phyloP scores from a whole-genome alignment of 2,113 vertebrate species.

The Leptocoma aspasia region DNA sequence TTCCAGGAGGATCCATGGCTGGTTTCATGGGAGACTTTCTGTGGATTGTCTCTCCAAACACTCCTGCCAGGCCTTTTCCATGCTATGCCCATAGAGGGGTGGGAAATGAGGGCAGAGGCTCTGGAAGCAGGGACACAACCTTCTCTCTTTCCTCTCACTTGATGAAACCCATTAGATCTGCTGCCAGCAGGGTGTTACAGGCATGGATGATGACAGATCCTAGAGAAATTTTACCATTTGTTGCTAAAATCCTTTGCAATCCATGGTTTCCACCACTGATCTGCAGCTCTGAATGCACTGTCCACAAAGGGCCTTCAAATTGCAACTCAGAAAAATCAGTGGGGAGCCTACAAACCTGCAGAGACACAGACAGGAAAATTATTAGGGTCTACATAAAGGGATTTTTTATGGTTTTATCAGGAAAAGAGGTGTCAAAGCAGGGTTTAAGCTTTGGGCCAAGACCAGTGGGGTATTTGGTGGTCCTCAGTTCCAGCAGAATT shows the following conservation, averaged over 20 bases:
- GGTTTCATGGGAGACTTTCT: neutral
- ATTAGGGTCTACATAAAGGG: neutral
- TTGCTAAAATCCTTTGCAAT: neutral
- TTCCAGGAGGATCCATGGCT: neutral
- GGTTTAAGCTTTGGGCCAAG: neutral
- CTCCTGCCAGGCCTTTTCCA: neutral
- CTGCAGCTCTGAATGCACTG: neutral
- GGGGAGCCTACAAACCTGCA: neutral
- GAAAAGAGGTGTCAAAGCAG: neutral
- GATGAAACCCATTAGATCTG: neutral
- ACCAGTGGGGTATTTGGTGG: neutral
- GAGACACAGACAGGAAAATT: neutral
- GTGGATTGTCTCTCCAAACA: neutral
- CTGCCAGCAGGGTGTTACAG: accelerated
- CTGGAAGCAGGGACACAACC: neutral
- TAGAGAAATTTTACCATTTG: neutral
- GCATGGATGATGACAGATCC: neutral
- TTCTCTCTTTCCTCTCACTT: neutral
- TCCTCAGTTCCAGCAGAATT: neutral
- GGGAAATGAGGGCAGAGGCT: neutral
- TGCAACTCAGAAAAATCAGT: neutral
- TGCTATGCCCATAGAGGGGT: neutral
- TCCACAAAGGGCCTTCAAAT: neutral
- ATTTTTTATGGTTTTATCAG: neutral
- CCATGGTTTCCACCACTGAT: neutral